Evolutionary conservation across 1,140 invertebrate species (phyloP).

Genomic region (Neodiprion fabricii): DNA sequence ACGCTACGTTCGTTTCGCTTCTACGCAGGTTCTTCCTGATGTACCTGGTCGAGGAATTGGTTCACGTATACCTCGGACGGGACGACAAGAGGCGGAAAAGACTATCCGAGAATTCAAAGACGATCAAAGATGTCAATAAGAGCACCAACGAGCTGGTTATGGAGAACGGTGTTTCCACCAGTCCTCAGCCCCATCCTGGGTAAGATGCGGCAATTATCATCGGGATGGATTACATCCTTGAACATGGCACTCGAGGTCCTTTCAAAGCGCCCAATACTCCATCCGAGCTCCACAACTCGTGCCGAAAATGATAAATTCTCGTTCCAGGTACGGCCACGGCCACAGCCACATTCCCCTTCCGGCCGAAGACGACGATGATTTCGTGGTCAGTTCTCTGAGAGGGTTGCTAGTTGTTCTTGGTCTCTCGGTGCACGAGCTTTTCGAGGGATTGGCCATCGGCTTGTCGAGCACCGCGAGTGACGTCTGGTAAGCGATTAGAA

Average conservation of each 20-base stretch:
- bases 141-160: constrained; percentile 50
- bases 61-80: constrained; percentile 70
- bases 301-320: neutral
- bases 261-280: neutral
- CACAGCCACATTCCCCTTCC: constrained; percentile 56
- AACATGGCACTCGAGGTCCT: too few relatives aligned
- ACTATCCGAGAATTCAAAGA: neutral
- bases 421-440: constrained; percentile 88
- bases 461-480: constrained; percentile 72
- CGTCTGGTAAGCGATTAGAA: constrained; percentile 68
- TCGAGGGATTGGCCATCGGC: constrained; percentile 91
- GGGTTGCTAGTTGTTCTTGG: constrained; percentile 84
- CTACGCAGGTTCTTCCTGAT: constrained; percentile 79
- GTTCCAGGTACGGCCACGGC: constrained; percentile 29
- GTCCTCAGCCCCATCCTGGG: neutral
- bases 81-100: constrained; percentile 55
- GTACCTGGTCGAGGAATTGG: constrained; percentile 83
- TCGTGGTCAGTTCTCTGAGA: constrained; percentile 71
- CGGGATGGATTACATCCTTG: too few relatives aligned
- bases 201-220: neutral
- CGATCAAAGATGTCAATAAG: constrained; percentile 35
- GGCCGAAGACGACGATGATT: constrained; percentile 59
- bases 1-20: neutral
- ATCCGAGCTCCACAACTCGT: neutral
- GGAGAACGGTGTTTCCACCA: neutral